These are phyloP conservation scores for Zaprionus bogoriensis DNA, from an alignment of 2,888 invertebrate species.

Conservation along the genomic window DNA sequence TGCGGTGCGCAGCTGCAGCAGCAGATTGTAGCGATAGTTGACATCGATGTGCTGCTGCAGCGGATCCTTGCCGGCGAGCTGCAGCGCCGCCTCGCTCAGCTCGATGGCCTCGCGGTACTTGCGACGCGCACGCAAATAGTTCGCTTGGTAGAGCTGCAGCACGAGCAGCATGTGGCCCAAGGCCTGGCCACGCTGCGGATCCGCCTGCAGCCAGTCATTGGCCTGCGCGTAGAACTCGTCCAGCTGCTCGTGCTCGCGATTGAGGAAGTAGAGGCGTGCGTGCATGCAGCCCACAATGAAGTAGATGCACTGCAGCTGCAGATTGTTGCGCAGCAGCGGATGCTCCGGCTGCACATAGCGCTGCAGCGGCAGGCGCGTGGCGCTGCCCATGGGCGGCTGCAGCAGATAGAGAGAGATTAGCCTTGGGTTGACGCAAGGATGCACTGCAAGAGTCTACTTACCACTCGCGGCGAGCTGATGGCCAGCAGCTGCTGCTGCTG, in stretches of 20 bases:
- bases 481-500: constrained; percentile 42
- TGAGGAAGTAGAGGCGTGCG: constrained; percentile 76
- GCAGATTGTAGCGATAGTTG: constrained; percentile 67
- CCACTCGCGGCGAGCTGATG: constrained; percentile 27
- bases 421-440: too few relatives aligned
- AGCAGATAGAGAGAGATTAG: neutral
- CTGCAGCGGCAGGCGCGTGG: constrained; percentile 33
- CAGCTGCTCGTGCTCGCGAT: constrained; percentile 64
- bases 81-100: constrained; percentile 41
- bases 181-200: constrained; percentile 22
- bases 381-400: neutral
- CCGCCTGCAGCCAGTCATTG: constrained; percentile 53
- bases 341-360: constrained; percentile 44
- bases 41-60: constrained; percentile 45
- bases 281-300: constrained; percentile 76
- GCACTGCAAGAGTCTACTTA: too few relatives aligned
- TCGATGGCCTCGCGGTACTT: constrained; percentile 60
- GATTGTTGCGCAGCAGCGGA: constrained; percentile 32
- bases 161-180: constrained; percentile 52
- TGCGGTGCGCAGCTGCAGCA: constrained; percentile 57
- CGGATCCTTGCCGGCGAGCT: constrained; percentile 11
- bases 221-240: constrained; percentile 68
- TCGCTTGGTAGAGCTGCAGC: constrained; percentile 67
- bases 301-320: constrained; percentile 68
- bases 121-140: constrained; percentile 67